Percentiles rank a stretch among this genome's conserved stretches.
Conservation (phyloP, 2,888 invertebrate genomes). For the Caenorhabditis angaria region DNA sequence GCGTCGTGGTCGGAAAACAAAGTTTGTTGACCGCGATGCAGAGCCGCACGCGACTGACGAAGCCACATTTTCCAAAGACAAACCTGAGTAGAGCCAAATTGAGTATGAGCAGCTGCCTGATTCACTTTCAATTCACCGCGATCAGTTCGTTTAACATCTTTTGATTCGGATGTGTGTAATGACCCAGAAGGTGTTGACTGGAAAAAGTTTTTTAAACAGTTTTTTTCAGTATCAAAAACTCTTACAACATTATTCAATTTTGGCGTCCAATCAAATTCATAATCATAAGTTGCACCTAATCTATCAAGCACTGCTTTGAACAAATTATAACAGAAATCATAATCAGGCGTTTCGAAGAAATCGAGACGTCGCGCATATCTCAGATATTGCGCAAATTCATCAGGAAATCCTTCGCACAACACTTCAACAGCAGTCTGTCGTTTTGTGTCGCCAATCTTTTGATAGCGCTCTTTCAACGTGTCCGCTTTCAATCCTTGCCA, state of each 20-base stretch:
- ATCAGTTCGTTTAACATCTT: slow-evolving; percentile 52
- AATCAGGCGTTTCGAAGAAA: slow-evolving; percentile 99
- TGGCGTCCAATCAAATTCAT: slow-evolving; percentile 72
- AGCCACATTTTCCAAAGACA: slow-evolving; percentile 4
- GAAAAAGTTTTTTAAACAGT: slow-evolving; percentile 19
- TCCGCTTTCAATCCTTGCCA: slow-evolving; percentile 92
- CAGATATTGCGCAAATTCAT: slow-evolving; percentile 96
- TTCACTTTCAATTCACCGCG: slow-evolving; percentile 47
- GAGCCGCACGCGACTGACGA: no score
- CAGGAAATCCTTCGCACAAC: slow-evolving; percentile 81
- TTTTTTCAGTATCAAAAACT: background rate
- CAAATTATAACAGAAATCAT: slow-evolving; percentile 81
- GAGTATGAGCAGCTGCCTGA: slow-evolving; percentile 41
- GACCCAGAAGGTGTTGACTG: slow-evolving; percentile 71
- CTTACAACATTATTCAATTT: slow-evolving; percentile 71
- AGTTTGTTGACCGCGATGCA: no score
- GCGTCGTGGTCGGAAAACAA: no score
- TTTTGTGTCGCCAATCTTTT: slow-evolving; percentile 99
- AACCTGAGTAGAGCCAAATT: slow-evolving; percentile 71
- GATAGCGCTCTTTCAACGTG: slow-evolving; percentile 80
- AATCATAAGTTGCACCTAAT: slow-evolving; percentile 69
- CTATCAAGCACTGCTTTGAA: slow-evolving; percentile 69
- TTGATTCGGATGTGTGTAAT: slow-evolving; percentile 63
- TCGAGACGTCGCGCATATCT: slow-evolving; percentile 94
- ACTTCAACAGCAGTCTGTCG: slow-evolving; percentile 97